Conservation (phyloP, 1,140 invertebrate species). For the Bombus balteatus region DNA sequence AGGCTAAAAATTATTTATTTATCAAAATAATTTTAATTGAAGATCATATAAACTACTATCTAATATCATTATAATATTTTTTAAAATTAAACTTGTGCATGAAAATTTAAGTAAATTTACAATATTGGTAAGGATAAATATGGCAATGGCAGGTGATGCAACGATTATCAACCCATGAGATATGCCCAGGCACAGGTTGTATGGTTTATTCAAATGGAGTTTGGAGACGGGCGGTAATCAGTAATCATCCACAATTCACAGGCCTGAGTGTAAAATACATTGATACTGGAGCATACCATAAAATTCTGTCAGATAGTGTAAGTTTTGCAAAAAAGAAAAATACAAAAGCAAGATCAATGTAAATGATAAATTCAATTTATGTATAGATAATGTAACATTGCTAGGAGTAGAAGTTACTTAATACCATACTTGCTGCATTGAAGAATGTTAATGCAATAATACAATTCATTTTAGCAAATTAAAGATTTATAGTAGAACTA, state of each 20-base stretch:
- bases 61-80: background rate
- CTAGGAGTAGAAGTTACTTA: constrained; percentile 45
- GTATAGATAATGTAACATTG: constrained; percentile 11
- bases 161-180: constrained; percentile 74
- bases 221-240: constrained; percentile 79
- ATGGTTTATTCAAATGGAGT: constrained; percentile 74
- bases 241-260: constrained; percentile 70
- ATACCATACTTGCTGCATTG: constrained; percentile 50
- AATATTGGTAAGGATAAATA: constrained; percentile 67
- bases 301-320: constrained; percentile 77
- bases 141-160: constrained; percentile 79
- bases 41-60: background rate
- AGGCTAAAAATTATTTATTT: background rate
- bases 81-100: constrained; percentile 9
- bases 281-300: constrained; percentile 83
- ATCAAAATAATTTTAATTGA: background rate
- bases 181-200: constrained; percentile 79
- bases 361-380: constrained; percentile 33
- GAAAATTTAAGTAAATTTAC: constrained; percentile 29
- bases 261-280: constrained; percentile 80
- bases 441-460: constrained; percentile 23
- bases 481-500: constrained; percentile 38
- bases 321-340: constrained; percentile 67
- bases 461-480: constrained; percentile 13
- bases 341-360: constrained; percentile 25